Evolutionary conservation across 1,140 invertebrate species (phyloP), one percentile per base, ranked within the genome.

Genomic region (Pollicipes pollicipes): DNA sequence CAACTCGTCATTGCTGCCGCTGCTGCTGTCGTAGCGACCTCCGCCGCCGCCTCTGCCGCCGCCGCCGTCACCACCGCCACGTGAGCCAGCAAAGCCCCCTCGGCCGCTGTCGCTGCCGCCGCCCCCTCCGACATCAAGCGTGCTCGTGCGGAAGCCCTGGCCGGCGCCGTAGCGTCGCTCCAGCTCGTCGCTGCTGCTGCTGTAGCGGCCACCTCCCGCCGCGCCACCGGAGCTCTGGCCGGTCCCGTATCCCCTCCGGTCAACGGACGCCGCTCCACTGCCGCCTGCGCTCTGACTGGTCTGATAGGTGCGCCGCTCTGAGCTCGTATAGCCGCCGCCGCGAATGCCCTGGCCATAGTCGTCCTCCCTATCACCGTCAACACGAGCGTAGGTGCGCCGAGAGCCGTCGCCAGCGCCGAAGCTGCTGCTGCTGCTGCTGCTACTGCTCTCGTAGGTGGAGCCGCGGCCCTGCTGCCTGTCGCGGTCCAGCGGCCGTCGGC

Each of bases 171-270:
- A 58, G 6, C 45, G 45, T 2, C 45, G 45, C 45, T 35, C 35
- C 35, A 35, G 35, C 35, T 58, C 45, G 45, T 58, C 45, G n/a
- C n/a, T n/a, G 21, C n/a, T 28, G 28, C 70, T 66, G 58, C 70
- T 30, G 58, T 30, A 35, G 30, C 63, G 70, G 30, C 58, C n/a
- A 17, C 69, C 37, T 3, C 32, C 32, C 30, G 32, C n/a, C 26
- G 30, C 35, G 30, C 69, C 63, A 21, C 69, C 69, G 66, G 63
- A 32, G 63, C 17, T 70, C 10, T 16, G 16, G 31, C 66, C 35
- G 35, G 35, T 35, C 6, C n/a, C n/a, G n/a, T n/a, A n/a, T n/a
- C n/a, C n/a, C n/a, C n/a, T n/a, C n/a, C n/a, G n/a, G n/a, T n/a
- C n/a, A n/a, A n/a, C n/a, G n/a, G n/a, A n/a, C n/a, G n/a, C n/a